Evolutionary conservation across 2,888 invertebrate genomes (phyloP), one percentile per base, ranked within the genome.

Genomic region (Neuroscelio doddi): DNA sequence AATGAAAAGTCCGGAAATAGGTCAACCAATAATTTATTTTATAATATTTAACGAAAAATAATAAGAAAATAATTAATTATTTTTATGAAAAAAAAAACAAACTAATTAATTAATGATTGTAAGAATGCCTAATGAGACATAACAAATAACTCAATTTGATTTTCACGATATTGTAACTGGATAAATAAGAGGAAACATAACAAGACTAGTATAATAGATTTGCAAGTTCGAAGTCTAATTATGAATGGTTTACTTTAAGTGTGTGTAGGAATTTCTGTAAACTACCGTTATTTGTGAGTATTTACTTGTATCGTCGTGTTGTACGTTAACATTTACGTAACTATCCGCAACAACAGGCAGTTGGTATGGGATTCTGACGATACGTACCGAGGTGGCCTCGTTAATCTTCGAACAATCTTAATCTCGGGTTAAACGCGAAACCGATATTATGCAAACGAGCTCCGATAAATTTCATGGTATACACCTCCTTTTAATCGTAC

Each of bases 321-420:
- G 32, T 44, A 38, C 44, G 49, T 49, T 45, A 44, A 47, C 51
- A 32, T 52, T 57, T 44, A 56, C 46, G 27, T 63, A 46, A 36
- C 50, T 24, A 42, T 14, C 24, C 39, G 32, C 32, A 21, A 53
- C 26, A 57, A 53, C 26, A 57, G 39, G 41, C 57, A 44, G 42
- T 52, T 47, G 51, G 26, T 34, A 16, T 29, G 12, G 52, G 30
- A 57, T 53, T 44, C 52, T 44, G 64, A 56, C 65, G 64, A 62
- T 66, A 61, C 44, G 46, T 39, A 42, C 50, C 45, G 34, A 38
- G 56, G 50, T 45, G 32, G 53, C 55, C 63, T 72, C 76, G 75
- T 80, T 79, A 79, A 78, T 80, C 77, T 76, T 71, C 68, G 46
- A 55, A 71, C 76, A 80, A 76, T 80, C 79, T 80, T 78, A 78